Evolutionary conservation across 2,797 vertebrate genomes (phyloP).

Genomic region (Coranthus polyacanthus): DNA sequence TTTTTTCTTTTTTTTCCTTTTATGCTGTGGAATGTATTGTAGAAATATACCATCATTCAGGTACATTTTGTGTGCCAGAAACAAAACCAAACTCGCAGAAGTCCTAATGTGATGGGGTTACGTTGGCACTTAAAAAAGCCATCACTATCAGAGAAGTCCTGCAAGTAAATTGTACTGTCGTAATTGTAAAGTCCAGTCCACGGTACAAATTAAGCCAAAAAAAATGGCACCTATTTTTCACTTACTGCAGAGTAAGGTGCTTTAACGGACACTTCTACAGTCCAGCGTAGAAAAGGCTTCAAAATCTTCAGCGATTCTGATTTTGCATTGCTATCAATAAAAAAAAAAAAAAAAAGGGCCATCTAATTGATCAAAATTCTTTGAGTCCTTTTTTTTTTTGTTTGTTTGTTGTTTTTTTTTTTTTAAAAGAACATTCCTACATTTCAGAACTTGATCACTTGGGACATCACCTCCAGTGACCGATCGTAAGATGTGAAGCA

Average conservation of each 20-base stretch:
- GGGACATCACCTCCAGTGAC: conserved; percentile 74
- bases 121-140: conserved; percentile 70
- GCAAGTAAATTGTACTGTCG: conserved; percentile 52
- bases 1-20: conserved; percentile 19
- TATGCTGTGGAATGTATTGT: conserved; percentile 41
- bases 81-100: conserved; percentile 40
- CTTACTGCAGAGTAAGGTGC: conserved; percentile 73
- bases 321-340: conserved; percentile 64
- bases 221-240: conserved; percentile 42
- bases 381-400: conserved; percentile 28
- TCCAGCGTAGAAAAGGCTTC: conserved; percentile 75
- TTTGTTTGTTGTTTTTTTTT: too few relatives aligned
- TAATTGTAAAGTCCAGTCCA: conserved; percentile 43
- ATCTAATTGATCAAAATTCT: conserved; percentile 43
- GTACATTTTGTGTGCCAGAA: conserved; percentile 47
- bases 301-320: conserved; percentile 54
- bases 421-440: conserved; percentile 6
- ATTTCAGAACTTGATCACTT: conserved; percentile 52
- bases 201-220: conserved; percentile 40
- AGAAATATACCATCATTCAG: conserved; percentile 48
- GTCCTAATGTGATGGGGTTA: conserved; percentile 60
- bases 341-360: conserved; percentile 41
- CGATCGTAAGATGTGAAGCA: conserved; percentile 47
- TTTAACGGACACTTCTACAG: conserved; percentile 55
- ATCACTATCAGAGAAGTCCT: conserved; percentile 55